phyloP scores from a whole-genome alignment of 1,140 invertebrate genomes.

The Apis dorsata region DNA sequence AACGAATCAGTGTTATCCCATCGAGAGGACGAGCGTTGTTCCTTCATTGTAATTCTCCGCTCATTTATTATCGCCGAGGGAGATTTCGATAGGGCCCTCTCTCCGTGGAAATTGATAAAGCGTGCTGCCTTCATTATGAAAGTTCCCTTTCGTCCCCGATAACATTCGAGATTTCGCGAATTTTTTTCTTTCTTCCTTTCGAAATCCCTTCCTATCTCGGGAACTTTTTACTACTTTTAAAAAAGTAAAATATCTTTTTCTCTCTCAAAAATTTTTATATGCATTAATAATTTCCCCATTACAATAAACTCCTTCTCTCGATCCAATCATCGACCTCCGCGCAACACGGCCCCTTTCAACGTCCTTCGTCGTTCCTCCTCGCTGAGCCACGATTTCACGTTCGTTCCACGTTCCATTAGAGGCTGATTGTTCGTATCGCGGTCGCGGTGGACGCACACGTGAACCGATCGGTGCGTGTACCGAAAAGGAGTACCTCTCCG shows the following conservation, averaged over 20 bases:
- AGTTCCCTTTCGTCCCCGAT: no score
- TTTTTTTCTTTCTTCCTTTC: no score
- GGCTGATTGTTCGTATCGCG: constrained; percentile 29
- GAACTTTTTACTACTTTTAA: no score
- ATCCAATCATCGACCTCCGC: no score
- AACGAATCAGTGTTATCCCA: constrained; percentile 12
- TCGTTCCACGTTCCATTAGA: constrained; percentile 19
- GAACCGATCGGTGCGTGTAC: constrained; percentile 27
- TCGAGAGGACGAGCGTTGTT: background rate
- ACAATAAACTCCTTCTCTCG: no score
- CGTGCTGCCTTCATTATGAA: background rate
- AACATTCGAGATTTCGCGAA: no score
- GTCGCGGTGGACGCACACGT: constrained; percentile 30
- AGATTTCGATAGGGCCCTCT: background rate
- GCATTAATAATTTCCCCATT: no score
- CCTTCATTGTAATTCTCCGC: background rate
- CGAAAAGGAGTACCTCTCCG: background rate
- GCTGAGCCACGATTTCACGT: background rate
- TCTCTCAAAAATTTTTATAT: no score
- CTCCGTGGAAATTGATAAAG: background rate
- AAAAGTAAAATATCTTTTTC: no score
- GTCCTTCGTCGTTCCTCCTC: background rate
- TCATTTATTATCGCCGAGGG: background rate
- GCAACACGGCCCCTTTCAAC: background rate
- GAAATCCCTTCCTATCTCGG: no score